These are phyloP conservation scores for Mus minutoides DNA, from an alignment of 2,797 vertebrate genomes.

Conservation along the genomic window DNA sequence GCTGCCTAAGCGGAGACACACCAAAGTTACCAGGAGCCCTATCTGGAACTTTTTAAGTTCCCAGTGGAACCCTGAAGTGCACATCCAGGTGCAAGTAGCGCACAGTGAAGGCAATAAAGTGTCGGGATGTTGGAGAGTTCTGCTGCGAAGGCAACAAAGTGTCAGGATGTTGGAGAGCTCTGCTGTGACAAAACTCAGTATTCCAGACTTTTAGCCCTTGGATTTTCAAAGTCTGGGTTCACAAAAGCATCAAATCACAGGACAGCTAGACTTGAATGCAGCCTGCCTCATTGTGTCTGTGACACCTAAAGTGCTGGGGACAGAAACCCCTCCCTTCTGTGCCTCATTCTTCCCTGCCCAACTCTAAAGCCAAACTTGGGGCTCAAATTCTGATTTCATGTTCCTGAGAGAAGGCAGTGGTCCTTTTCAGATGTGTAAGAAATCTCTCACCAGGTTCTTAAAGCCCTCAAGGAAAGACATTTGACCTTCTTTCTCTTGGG, in stretches of 20 bases:
- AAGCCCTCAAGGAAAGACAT: slow-evolving; percentile 37
- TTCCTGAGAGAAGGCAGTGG: background rate
- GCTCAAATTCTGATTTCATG: slow-evolving; percentile 2
- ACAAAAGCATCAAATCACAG: background rate
- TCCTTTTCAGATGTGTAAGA: slow-evolving; percentile 3
- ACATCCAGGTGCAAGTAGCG: background rate
- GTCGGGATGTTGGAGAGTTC: background rate
- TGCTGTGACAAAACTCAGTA: background rate
- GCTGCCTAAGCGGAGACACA: background rate
- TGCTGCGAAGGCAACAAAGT: background rate
- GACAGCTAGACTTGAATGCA: background rate
- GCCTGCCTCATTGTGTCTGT: background rate
- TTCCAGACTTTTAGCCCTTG: background rate
- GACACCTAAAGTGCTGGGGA: background rate
- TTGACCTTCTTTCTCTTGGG: background rate
- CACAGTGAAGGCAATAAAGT: background rate
- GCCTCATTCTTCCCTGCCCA: background rate
- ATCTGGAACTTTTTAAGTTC: background rate
- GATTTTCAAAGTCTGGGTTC: background rate
- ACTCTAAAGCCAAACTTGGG: background rate
- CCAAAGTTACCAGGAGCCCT: background rate
- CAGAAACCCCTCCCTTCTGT: background rate
- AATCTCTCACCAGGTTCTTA: slow-evolving; percentile 15
- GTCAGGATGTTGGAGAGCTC: background rate
- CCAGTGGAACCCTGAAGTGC: background rate